Percentiles rank a stretch among this genome's conserved stretches.
Conservation (phyloP, 2,797 vertebrate genomes). For the Schizopygopsis malacanthus region DNA sequence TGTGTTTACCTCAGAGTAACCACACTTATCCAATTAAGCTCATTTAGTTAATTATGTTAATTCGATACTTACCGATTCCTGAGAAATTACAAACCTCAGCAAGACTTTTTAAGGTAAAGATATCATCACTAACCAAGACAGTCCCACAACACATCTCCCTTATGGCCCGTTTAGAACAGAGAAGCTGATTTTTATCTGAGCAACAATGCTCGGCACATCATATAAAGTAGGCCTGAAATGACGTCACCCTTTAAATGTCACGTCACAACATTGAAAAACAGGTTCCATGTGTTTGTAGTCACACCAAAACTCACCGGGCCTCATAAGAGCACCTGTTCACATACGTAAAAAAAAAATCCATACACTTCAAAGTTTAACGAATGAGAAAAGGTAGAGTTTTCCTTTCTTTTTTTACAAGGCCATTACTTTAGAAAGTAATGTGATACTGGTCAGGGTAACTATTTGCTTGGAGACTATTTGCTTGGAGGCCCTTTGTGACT, state of each 20-base stretch:
- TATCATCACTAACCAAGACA: background rate
- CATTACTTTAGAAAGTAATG: conserved; percentile 28
- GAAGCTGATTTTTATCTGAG: background rate
- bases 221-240: background rate
- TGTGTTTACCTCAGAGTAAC: conserved; percentile 27
- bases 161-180: too few relatives aligned
- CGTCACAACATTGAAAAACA: conserved; percentile 33
- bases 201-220: background rate
- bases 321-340: background rate
- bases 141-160: background rate
- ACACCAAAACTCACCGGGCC: conserved; percentile 23
- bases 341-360: background rate
- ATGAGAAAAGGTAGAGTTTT: background rate
- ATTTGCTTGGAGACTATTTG: conserved; percentile 30
- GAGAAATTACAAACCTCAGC: background rate
- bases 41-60: conserved; percentile 49
- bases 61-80: background rate
- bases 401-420: background rate
- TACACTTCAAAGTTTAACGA: background rate
- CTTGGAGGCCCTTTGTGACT: conserved; percentile 36
- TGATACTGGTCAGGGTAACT: conserved; percentile 30
- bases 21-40: conserved; percentile 45
- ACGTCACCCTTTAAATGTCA: background rate
- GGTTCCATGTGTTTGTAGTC: conserved; percentile 31
- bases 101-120: background rate